Percentiles rank a stretch among this genome's conserved stretches.
phyloP scores from a whole-genome alignment of 2,888 invertebrate genomes.

The Keiferia lycopersicella region DNA sequence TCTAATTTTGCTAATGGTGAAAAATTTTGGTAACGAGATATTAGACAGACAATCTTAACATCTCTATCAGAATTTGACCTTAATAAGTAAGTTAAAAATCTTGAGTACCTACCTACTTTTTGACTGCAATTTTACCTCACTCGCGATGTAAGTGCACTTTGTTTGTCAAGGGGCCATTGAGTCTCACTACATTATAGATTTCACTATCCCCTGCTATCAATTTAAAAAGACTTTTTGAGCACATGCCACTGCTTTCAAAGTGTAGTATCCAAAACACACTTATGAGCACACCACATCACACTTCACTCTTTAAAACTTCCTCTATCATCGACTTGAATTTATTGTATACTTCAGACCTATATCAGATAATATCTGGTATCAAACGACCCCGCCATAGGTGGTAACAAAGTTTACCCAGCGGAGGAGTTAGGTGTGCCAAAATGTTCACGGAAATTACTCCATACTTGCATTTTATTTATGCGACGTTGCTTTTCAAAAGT shows the following conservation, averaged over 20 bases:
- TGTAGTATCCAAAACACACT: not conserved
- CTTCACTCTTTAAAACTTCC: not conserved
- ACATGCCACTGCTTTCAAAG: not conserved
- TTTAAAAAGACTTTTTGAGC: too few species aligned
- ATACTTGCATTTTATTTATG: slow-evolving; percentile 33
- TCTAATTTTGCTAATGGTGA: too few species aligned
- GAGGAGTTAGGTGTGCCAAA: slow-evolving; percentile 35
- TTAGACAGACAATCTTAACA: too few species aligned
- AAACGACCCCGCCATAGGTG: slow-evolving; percentile 19
- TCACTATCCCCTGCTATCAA: too few species aligned
- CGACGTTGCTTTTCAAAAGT: slow-evolving; percentile 28
- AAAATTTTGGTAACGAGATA: too few species aligned
- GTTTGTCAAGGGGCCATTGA: too few species aligned
- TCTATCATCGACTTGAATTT: not conserved
- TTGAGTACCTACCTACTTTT: too few species aligned
- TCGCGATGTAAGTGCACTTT: too few species aligned
- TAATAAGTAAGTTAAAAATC: too few species aligned
- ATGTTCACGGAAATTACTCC: slow-evolving; percentile 31
- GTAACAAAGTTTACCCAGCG: slow-evolving; percentile 38
- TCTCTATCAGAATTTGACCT: too few species aligned
- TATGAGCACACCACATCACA: not conserved
- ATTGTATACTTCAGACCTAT: not conserved
- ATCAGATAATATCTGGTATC: not conserved
- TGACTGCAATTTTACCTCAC: too few species aligned
- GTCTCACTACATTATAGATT: too few species aligned